A percentile compares a stretch with the other conserved stretches of the same genome.
phyloP scores from a whole-genome alignment of 2,113 vertebrate genomes.

The Madoqua kirkii region DNA sequence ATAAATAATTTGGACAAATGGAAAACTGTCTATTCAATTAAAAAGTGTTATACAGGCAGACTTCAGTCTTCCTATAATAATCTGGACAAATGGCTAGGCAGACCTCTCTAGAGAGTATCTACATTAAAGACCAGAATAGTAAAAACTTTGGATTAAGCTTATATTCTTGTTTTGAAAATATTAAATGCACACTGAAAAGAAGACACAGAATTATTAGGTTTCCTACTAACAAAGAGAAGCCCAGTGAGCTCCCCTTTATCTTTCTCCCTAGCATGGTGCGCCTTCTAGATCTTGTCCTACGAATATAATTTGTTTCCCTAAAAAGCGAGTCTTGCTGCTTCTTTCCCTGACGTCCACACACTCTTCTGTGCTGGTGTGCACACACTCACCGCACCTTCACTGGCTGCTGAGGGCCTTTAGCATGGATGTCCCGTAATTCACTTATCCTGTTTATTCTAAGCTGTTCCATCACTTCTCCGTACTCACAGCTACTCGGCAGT shows the following conservation, averaged over 20 bases:
- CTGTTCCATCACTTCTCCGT: not conserved
- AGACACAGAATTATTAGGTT: not conserved
- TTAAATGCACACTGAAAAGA: not conserved
- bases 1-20: not conserved
- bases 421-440: not conserved
- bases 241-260: not conserved
- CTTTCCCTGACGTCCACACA: not conserved
- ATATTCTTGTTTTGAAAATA: not conserved
- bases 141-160: not conserved
- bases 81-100: not conserved
- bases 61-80: not conserved
- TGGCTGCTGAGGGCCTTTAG: not conserved
- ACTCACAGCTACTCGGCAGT: not conserved
- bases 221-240: not conserved
- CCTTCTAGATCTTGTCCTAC: not conserved
- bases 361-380: not conserved
- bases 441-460: not conserved
- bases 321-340: not conserved
- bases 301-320: not conserved
- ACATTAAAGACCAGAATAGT: not conserved
- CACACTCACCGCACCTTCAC: not conserved
- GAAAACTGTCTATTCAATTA: not conserved
- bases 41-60: not conserved
- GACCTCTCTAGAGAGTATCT: not conserved
- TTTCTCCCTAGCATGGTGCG: not conserved